A percentile compares a stretch with the other conserved stretches of the same genome.
phyloP scores from a whole-genome alignment of 2,797 vertebrate genomes.

The Helarctos malayanus region DNA sequence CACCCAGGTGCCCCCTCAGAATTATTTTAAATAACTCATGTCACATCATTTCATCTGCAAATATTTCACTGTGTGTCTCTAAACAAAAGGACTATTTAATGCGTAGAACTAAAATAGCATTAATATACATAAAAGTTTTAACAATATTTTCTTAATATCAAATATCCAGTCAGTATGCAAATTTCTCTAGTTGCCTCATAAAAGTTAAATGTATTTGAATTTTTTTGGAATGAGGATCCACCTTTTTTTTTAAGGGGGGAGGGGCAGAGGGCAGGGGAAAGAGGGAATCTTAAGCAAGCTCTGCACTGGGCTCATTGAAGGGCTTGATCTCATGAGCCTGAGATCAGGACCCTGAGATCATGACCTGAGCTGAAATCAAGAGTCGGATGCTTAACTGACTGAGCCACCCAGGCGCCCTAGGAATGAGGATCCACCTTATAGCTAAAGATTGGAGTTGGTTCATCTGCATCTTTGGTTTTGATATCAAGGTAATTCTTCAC shows the following conservation, averaged over 20 bases:
- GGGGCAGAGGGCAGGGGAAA: not conserved
- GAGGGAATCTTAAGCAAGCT: not conserved
- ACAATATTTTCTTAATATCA: constrained; percentile 13
- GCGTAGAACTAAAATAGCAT: not conserved
- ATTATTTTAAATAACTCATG: not conserved
- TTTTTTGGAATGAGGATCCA: not conserved
- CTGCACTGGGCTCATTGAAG: not conserved
- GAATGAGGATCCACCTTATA: not conserved
- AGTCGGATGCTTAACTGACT: not conserved
- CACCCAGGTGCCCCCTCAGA: not conserved
- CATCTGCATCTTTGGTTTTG: not conserved
- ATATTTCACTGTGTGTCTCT: not conserved
- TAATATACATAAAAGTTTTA: not conserved
- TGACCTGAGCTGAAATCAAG: not conserved
- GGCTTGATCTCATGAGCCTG: not conserved
- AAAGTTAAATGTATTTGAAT: not conserved
- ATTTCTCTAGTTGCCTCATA: not conserved
- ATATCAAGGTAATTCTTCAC: not conserved
- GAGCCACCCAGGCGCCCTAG: not conserved
- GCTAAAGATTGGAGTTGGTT: not conserved
- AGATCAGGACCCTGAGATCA: not conserved
- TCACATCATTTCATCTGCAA: not conserved
- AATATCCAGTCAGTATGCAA: not conserved
- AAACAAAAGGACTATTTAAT: not conserved
- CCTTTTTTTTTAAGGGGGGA: not conserved